These are phyloP conservation scores for Picus viridis DNA, from an alignment of 2,797 vertebrate species.

Conservation along the genomic window DNA sequence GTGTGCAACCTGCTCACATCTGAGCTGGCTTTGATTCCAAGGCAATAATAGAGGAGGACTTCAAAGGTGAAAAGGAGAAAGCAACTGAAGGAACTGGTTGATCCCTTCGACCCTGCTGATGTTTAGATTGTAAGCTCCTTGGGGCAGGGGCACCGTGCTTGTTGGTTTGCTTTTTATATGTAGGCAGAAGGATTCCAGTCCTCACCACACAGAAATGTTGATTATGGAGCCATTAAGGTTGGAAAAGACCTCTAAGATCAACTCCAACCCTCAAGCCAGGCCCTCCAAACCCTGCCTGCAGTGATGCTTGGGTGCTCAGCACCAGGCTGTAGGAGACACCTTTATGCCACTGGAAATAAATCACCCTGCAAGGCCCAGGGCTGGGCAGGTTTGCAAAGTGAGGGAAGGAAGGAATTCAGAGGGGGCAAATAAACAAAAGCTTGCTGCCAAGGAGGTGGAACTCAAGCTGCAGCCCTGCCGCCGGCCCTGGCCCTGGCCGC, in stretches of 20 bases:
- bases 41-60: neutral
- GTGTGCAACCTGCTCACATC: conserved; percentile 4
- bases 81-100: neutral
- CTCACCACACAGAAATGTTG: neutral
- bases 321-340: neutral
- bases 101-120: neutral
- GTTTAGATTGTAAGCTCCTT: conserved; percentile 75
- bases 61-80: neutral
- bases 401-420: conserved; percentile 2
- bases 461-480: neutral
- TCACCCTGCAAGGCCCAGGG: neutral
- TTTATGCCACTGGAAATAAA: neutral
- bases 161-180: conserved; percentile 6
- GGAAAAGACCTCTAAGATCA: no score
- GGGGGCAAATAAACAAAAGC: neutral
- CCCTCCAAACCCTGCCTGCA: no score
- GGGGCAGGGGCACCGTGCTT: conserved; percentile 58
- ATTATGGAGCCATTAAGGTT: no score
- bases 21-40: conserved; percentile 5
- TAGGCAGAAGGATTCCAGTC: conserved; percentile 7
- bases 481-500: conserved; percentile 1
- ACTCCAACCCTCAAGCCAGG: no score
- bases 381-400: neutral
- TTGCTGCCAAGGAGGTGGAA: neutral
- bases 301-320: neutral